These are phyloP conservation scores for Rhagonycha lutea DNA, from an alignment of 2,888 invertebrate genomes.

Conservation along the genomic window DNA sequence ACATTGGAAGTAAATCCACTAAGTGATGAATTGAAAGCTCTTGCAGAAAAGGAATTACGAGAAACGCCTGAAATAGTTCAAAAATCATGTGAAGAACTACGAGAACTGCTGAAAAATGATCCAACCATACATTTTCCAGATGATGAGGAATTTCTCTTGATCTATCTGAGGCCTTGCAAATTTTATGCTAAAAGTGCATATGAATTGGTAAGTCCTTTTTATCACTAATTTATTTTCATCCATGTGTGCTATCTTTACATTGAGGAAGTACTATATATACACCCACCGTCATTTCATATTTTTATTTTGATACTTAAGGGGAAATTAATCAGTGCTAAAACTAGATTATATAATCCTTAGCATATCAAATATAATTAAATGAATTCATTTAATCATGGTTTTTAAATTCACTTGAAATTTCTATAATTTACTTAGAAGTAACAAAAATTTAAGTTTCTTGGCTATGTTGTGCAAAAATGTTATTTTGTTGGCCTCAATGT, in stretches of 20 bases:
- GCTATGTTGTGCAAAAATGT: neutral
- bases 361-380: no score
- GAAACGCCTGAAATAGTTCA: conserved; percentile 72
- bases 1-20: conserved; percentile 64
- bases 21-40: conserved; percentile 60
- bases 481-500: neutral
- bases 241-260: neutral
- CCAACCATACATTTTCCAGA: conserved; percentile 70
- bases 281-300: no score
- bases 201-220: conserved; percentile 66
- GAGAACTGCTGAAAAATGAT: conserved; percentile 66
- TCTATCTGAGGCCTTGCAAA: conserved; percentile 81
- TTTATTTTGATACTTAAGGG: no score
- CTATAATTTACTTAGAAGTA: no score
- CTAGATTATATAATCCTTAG: no score
- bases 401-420: no score
- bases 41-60: conserved; percentile 68
- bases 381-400: no score
- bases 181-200: conserved; percentile 82
- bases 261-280: neutral
- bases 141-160: conserved; percentile 77
- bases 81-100: conserved; percentile 64
- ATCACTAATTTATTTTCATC: neutral
- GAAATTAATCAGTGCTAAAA: no score
- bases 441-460: no score